Evolutionary conservation across 2,888 invertebrate genomes (phyloP).

Genomic region (Osedax frankpressi): DNA sequence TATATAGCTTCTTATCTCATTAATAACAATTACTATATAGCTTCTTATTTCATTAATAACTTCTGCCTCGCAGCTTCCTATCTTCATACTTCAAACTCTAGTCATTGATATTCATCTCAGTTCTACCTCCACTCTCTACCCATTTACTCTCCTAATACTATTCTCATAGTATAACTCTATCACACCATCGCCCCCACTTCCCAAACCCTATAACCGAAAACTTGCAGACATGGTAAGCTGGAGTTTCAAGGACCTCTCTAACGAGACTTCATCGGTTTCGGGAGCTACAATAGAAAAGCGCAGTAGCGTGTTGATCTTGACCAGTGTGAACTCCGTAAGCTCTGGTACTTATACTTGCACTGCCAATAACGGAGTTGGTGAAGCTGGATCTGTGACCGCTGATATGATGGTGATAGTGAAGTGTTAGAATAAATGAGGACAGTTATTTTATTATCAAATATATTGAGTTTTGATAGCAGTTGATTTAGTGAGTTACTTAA

Average conservation of each 20-base stretch:
- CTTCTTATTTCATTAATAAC: too few relatives aligned
- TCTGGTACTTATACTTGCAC: neutral
- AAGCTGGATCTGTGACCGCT: neutral
- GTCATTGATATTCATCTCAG: too few relatives aligned
- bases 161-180: neutral
- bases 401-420: too few relatives aligned
- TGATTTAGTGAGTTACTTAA: too few relatives aligned
- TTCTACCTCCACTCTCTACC: too few relatives aligned
- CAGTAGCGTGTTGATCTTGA: neutral
- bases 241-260: neutral
- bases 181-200: neutral
- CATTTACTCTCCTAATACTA: neutral
- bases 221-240: neutral
- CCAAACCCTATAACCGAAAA: neutral
- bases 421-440: too few relatives aligned
- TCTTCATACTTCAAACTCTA: too few relatives aligned
- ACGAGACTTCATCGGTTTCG: neutral
- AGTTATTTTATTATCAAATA: too few relatives aligned
- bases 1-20: too few relatives aligned
- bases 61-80: too few relatives aligned
- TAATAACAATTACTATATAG: too few relatives aligned
- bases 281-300: neutral
- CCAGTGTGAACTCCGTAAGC: neutral
- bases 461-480: too few relatives aligned
- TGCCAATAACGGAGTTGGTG: neutral